Evolutionary conservation across 2,113 vertebrate genomes (phyloP).

Genomic region (Ginglymostoma cirratum): DNA sequence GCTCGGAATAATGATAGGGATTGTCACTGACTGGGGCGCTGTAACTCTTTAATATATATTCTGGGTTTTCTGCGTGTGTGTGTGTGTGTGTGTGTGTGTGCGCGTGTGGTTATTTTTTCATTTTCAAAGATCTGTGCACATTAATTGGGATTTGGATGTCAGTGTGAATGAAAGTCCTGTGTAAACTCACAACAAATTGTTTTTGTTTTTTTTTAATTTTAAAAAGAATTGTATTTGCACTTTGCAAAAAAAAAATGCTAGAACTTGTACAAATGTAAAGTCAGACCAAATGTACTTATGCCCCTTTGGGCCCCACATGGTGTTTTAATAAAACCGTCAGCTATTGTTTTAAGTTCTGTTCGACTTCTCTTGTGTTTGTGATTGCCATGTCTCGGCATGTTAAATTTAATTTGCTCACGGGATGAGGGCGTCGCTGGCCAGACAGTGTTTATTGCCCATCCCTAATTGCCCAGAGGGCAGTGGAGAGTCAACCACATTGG

Average conservation of each 20-base stretch:
- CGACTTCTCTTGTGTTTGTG: background rate
- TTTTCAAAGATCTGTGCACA: background rate
- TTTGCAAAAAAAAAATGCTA: background rate
- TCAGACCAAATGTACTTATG: background rate
- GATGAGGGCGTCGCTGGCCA: too few relatives aligned
- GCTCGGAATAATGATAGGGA: background rate
- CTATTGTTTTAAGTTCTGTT: background rate
- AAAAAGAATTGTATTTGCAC: conserved; percentile 15
- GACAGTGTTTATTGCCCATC: too few relatives aligned
- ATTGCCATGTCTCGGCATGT: background rate
- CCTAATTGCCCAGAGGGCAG: too few relatives aligned
- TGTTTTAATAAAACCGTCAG: background rate
- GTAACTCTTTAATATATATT: background rate
- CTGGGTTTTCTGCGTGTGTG: too few relatives aligned
- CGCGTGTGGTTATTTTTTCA: background rate
- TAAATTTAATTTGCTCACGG: too few relatives aligned
- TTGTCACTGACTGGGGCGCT: background rate
- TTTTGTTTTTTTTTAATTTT: background rate
- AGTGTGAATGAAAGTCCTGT: background rate
- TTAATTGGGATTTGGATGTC: background rate
- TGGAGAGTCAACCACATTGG: too few relatives aligned
- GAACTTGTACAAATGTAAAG: conserved; percentile 26
- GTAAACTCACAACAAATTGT: background rate
- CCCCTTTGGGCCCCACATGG: background rate
- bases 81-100: background rate